Base-by-base conservation (phyloP, 2,113 vertebrate genomes). In the Peromyscus californicus region DNA sequence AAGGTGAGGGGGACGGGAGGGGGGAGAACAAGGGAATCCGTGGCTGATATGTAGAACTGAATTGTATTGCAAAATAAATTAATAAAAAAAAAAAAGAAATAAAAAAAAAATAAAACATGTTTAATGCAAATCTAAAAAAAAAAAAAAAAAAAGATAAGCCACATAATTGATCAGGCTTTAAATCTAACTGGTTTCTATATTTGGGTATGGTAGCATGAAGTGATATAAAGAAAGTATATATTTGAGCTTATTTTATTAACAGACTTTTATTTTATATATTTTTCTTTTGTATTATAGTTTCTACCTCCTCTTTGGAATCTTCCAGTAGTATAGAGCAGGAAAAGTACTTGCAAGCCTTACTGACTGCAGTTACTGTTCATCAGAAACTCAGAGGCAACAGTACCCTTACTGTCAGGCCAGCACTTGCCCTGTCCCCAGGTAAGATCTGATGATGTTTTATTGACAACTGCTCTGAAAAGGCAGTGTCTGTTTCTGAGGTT, bases 281-380 rank as follows among this genome's bases (percentile, higher is more conserved):
- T 88, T 87, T 95, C 72, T 96, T 91, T 94, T 96, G 90, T 94
- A 99, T 94, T 96, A 87, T 93, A 99, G 99, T 98, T 98, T 99
- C 99, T 42, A 97, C 99, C 95, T 99, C 99, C 3, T 99, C 99
- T 92, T 99, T 99, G 48, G 99, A 99, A 95, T 99, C 99, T 5
- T 99, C 99, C 97, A 99, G 99, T 98, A 99, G 99, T 97, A 99
- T 99, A 96, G 99, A 99, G 96, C 99, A 99, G 97, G 99, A 99
- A 88, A 99, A 99, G 90, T 99, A 99, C 97, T 99, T 99, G 45
- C 99, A 99, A 97, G 99, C 99, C 92, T 99, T 99, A 97, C 98
- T 99, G 88, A 99, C 98, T 98, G 99, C 99, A 95, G 99, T 99
- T 97, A 99, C 99, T 24, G 93, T 99, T 97, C 99, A 99, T 98